phyloP scores from a whole-genome alignment of 2,797 vertebrate genomes.

The Myripristis jacobus region DNA sequence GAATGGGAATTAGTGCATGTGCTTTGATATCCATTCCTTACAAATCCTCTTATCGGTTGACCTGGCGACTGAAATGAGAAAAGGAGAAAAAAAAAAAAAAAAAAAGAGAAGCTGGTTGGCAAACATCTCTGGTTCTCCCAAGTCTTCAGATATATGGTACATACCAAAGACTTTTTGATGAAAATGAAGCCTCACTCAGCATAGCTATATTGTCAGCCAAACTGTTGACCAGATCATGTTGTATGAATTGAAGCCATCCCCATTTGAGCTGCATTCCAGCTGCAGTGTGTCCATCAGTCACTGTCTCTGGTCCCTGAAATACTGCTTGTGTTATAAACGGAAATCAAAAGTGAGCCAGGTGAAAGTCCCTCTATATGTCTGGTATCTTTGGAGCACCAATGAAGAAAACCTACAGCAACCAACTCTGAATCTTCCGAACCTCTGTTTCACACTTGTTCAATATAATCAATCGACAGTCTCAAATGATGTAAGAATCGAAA shows the following conservation, averaged over 20 bases:
- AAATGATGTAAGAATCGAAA: conserved; percentile 27
- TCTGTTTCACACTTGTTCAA: conserved; percentile 45
- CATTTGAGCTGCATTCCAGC: conserved; percentile 59
- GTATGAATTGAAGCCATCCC: conserved; percentile 42
- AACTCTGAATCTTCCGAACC: conserved; percentile 30
- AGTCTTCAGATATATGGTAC: conserved; percentile 55
- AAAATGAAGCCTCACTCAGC: conserved; percentile 49
- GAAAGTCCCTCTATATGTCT: conserved; percentile 28
- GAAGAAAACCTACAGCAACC: conserved; percentile 40
- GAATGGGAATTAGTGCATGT: conserved; percentile 32
- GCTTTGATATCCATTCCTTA: conserved; percentile 42
- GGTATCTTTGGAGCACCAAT: conserved; percentile 24
- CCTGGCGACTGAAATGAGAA: conserved; percentile 43
- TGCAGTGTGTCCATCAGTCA: conserved; percentile 45
- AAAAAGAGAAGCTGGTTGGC: conserved; percentile 29
- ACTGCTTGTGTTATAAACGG: conserved; percentile 53
- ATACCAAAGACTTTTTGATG: conserved; percentile 79
- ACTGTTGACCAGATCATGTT: conserved; percentile 39
- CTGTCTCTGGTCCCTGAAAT: conserved; percentile 59
- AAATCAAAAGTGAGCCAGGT: conserved; percentile 28
- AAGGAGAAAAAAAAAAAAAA: conserved; percentile 27
- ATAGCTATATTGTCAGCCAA: conserved; percentile 32
- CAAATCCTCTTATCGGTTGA: conserved; percentile 29
- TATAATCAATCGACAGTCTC: conserved; percentile 29
- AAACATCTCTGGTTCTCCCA: conserved; percentile 33